A percentile compares a stretch with the other conserved stretches of the same genome.
These are phyloP conservation scores for Tachysurus vachellii DNA, from an alignment of 2,113 vertebrate genomes.

Conservation along the genomic window DNA sequence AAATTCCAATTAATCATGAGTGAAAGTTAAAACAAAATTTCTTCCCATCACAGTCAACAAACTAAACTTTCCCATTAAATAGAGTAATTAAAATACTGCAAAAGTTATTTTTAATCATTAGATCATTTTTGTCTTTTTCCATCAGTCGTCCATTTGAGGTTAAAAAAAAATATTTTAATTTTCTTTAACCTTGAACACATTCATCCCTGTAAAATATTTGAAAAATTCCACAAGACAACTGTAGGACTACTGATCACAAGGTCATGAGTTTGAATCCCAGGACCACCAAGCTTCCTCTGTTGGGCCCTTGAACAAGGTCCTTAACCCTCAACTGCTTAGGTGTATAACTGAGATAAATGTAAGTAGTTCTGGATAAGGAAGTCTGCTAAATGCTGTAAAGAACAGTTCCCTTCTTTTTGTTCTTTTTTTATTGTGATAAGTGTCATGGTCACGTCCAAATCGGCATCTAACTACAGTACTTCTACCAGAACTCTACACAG, in stretches of 20 bases:
- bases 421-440: not conserved
- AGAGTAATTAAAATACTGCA: not conserved
- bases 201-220: not conserved
- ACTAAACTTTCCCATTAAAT: not conserved
- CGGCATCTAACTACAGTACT: too few relatives aligned
- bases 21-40: not conserved
- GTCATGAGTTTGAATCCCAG: too few relatives aligned
- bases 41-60: not conserved
- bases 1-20: not conserved
- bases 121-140: not conserved
- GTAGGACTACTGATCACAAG: not conserved
- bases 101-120: not conserved
- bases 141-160: not conserved
- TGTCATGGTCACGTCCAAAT: too few relatives aligned
- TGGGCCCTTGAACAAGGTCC: too few relatives aligned
- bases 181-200: not conserved
- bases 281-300: too few relatives aligned
- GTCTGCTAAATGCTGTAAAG: not conserved
- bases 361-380: too few relatives aligned
- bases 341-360: too few relatives aligned
- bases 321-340: too few relatives aligned
- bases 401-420: not conserved
- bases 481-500: too few relatives aligned
- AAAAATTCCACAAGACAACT: not conserved
- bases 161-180: not conserved